phyloP scores from a whole-genome alignment of 2,113 vertebrate genomes.

The Pteropus alecto region DNA sequence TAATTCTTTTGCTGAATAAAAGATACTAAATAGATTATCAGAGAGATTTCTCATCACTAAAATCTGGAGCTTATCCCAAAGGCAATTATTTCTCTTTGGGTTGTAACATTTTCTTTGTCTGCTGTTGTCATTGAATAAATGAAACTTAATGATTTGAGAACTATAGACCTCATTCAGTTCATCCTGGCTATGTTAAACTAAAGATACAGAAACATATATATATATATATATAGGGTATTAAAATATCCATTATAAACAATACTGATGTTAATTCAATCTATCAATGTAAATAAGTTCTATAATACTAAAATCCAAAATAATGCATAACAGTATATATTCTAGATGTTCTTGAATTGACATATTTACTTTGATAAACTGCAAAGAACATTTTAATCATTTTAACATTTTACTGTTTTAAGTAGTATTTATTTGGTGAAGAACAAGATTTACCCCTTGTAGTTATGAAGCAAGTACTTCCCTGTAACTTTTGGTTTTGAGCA shows the following conservation, averaged over 20 bases:
- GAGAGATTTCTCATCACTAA: neutral
- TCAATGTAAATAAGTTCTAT: neutral
- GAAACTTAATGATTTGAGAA: neutral
- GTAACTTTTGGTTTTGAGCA: neutral
- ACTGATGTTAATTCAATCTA: neutral
- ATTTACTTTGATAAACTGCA: neutral
- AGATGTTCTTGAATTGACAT: neutral
- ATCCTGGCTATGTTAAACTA: neutral
- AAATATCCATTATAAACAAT: neutral
- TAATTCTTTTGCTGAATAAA: conserved; percentile 39
- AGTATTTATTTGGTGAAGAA: neutral
- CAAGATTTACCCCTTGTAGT: neutral
- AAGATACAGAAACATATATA: neutral
- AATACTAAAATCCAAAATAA: neutral
- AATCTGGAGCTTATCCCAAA: conserved; percentile 5
- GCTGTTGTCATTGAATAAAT: neutral
- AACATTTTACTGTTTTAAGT: neutral
- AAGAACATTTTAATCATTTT: neutral
- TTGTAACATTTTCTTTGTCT: neutral
- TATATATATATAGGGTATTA: neutral
- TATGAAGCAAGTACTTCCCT: neutral
- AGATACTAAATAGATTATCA: neutral
- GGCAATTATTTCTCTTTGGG: neutral
- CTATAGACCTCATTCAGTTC: neutral
- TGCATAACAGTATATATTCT: neutral